phyloP scores from a whole-genome alignment of 2,888 invertebrate species.

The Pegoplata infirma region DNA sequence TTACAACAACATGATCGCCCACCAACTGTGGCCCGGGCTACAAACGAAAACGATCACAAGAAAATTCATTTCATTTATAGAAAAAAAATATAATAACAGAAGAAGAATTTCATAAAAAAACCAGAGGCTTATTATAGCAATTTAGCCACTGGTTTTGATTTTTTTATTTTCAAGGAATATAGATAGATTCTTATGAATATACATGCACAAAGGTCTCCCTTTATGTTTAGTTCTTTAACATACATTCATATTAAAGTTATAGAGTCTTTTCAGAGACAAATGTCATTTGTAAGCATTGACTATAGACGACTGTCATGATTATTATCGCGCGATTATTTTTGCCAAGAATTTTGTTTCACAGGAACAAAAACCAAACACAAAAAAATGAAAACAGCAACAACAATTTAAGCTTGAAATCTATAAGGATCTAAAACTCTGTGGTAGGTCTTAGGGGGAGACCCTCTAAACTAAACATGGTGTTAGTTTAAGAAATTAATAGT shows the following conservation, averaged over 20 bases:
- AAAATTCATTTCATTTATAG: neutral
- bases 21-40: slow-evolving; percentile 71
- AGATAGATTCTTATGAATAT: slow-evolving; percentile 62
- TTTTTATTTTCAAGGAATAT: slow-evolving; percentile 66
- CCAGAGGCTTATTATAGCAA: slow-evolving; percentile 75
- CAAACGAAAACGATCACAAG: slow-evolving; percentile 52
- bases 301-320: slow-evolving; percentile 75
- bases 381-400: slow-evolving; percentile 20
- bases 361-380: slow-evolving; percentile 27
- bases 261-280: slow-evolving; percentile 68
- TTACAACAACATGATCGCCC: slow-evolving; percentile 68
- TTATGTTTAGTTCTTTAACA: neutral
- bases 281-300: slow-evolving; percentile 75
- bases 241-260: slow-evolving; percentile 20
- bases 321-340: slow-evolving; percentile 71
- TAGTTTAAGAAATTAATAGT: slow-evolving; percentile 68
- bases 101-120: slow-evolving; percentile 45
- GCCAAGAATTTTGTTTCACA: neutral
- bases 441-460: slow-evolving; percentile 69
- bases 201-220: slow-evolving; percentile 24
- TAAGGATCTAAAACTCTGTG: slow-evolving; percentile 69
- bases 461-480: slow-evolving; percentile 62
- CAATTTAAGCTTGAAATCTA: slow-evolving; percentile 61
- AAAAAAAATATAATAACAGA: neutral
- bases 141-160: slow-evolving; percentile 77